Base-by-base conservation (phyloP, 2,797 vertebrate genomes). In the Cheracebus regulus region DNA sequence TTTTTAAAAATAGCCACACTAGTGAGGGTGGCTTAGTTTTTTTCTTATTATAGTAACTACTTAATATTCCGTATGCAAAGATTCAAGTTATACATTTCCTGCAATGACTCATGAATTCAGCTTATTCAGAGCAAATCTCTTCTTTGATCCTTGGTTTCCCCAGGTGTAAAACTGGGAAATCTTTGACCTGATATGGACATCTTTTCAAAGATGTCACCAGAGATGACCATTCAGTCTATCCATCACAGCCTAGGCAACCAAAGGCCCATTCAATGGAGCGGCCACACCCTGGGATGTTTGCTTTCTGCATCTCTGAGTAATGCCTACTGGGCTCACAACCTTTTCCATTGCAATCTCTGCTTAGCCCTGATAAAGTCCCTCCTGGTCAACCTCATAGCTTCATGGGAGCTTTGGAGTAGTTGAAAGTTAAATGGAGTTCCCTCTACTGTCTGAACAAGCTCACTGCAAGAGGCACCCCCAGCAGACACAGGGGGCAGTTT, bases 391-490 rank as follows among this genome's bases (percentile, higher is more conserved):
- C 9, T 88, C 50, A 73, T 6, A 44, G 46, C 12, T 36, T 76
- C 6, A 4, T 6, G 17, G 36, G 46, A 50, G 9, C 1, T 64
- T 22, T 41, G 52, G 36, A 64, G 15, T 2, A 6, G 30, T 44
- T 80, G 36, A 81, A 94, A 88, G 75, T 64, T 58, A 94, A 95
- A 70, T 30, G 79, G 88, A 94, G 97, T 88, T 96, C 96, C 95
- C 96, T 91, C 97, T 98, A 67, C 95, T 97, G 95, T 93, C 36
- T 80, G 50, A 81, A 90, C 4, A 55, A 15, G 76, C 57, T 90
- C 58, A 96, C 41, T 97, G 72, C 90, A 33, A 36, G 41, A 26
- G 12, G 11, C 24, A 44, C 13, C 30, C 70, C 75, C 10, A 1
- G n/a, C 5, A 75, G 33, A 84, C 41, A 83, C 22, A 9, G 64